Percentiles rank a stretch among this genome's conserved stretches.
Evolutionary conservation across 2,888 invertebrate genomes (phyloP).

Genomic region (Leptopilina myrica): DNA sequence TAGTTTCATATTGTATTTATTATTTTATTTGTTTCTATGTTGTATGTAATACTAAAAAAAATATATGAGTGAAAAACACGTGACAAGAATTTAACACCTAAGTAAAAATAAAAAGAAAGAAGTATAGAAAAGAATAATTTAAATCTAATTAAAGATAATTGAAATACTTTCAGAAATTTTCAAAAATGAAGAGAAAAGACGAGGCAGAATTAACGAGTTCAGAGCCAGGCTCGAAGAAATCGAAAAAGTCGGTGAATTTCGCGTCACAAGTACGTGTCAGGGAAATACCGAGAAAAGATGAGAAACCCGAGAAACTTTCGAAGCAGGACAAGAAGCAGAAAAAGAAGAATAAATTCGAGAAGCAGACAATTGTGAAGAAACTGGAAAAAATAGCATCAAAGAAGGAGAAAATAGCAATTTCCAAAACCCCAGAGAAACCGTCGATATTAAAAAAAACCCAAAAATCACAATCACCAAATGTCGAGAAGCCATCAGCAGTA

Average conservation of each 20-base stretch:
- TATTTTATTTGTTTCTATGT: not conserved
- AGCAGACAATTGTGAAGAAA: constrained; percentile 44
- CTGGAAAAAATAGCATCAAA: constrained; percentile 44
- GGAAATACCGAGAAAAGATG: constrained; percentile 29
- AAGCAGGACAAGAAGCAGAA: constrained; percentile 39
- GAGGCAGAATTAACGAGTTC: not conserved
- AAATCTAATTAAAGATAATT: not conserved
- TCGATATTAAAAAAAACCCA: constrained; percentile 28
- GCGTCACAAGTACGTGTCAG: constrained; percentile 38
- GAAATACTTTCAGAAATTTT: not conserved
- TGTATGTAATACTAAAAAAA: too few relatives aligned
- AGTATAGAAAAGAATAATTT: too few relatives aligned
- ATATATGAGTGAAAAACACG: too few relatives aligned
- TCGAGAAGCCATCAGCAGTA: not conserved
- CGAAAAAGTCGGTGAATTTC: constrained; percentile 49
- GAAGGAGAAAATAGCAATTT: constrained; percentile 33
- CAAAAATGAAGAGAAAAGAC: constrained; percentile 19
- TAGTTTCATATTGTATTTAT: not conserved
- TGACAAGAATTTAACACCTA: too few relatives aligned
- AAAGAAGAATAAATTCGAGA: constrained; percentile 55
- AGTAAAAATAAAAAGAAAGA: too few relatives aligned
- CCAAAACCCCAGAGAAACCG: constrained; percentile 24
- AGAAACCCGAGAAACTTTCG: constrained; percentile 20
- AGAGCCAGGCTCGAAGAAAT: constrained; percentile 37
- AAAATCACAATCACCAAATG: not conserved